Percentiles rank a stretch among this genome's conserved stretches.
These are phyloP conservation scores for Rhodinocichla rosea DNA, from an alignment of 2,113 vertebrate genomes.

Conservation along the genomic window DNA sequence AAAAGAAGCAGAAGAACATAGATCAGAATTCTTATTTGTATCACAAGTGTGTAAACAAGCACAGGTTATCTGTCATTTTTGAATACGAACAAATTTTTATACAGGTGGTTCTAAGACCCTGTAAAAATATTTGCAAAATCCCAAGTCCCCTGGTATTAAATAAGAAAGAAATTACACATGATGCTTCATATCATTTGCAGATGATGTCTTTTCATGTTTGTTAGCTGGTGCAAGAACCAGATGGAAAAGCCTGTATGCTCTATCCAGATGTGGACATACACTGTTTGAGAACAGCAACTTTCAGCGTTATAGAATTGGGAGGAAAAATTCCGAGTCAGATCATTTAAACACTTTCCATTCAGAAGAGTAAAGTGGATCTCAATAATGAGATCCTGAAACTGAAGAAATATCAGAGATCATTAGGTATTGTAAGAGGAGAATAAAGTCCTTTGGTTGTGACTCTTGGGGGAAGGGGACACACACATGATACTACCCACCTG, in stretches of 20 bases:
- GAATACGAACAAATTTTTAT: not conserved
- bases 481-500: not conserved
- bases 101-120: not conserved
- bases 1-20: not conserved
- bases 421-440: not conserved
- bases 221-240: not conserved
- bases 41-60: not conserved
- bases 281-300: not conserved
- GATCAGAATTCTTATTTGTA: not conserved
- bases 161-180: not conserved
- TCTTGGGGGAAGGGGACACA: not conserved
- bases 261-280: not conserved
- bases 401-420: not conserved
- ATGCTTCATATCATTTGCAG: not conserved
- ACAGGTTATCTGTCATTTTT: not conserved
- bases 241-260: not conserved
- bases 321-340: not conserved
- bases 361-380: not conserved
- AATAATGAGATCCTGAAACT: not conserved
- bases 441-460: not conserved
- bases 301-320: not conserved
- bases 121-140: not conserved
- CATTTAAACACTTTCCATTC: not conserved
- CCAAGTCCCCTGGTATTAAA: not conserved
- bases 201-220: not conserved